Evolutionary conservation across 2,113 vertebrate species (phyloP).

Genomic region (Ctenomys sociabilis): DNA sequence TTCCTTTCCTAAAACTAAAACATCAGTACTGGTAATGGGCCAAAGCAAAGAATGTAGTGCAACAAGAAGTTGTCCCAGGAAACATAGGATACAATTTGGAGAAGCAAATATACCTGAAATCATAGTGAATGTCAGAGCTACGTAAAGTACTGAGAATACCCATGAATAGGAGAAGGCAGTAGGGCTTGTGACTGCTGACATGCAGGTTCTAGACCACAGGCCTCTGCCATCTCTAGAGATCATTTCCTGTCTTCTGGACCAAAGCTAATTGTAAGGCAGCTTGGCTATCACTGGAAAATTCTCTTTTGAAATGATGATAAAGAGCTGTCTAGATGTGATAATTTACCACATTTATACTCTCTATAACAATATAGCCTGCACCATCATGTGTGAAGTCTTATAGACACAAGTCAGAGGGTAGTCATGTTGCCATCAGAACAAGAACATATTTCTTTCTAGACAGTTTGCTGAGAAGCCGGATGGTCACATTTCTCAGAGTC

Average conservation of each 20-base stretch:
- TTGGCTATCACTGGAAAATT: constrained; percentile 10
- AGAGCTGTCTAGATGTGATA: neutral
- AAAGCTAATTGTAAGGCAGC: neutral
- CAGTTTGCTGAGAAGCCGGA: neutral
- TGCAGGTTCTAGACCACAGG: neutral
- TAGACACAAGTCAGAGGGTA: neutral
- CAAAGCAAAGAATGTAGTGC: neutral
- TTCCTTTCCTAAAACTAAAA: neutral
- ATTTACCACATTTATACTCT: neutral
- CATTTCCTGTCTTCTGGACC: neutral
- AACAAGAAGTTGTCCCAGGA: neutral
- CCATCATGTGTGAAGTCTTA: neutral
- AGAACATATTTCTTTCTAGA: neutral
- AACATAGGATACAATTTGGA: neutral
- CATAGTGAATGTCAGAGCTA: neutral
- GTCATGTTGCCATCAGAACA: neutral
- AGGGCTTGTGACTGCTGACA: neutral
- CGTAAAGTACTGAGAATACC: neutral
- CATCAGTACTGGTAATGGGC: neutral
- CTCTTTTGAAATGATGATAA: neutral
- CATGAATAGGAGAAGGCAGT: neutral
- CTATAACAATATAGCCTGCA: neutral
- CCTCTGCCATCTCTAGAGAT: neutral
- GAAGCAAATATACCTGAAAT: neutral
- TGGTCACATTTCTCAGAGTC: neutral